Evolutionary conservation across 2,797 vertebrate genomes (phyloP).

Genomic region (Discoglossus pictus): DNA sequence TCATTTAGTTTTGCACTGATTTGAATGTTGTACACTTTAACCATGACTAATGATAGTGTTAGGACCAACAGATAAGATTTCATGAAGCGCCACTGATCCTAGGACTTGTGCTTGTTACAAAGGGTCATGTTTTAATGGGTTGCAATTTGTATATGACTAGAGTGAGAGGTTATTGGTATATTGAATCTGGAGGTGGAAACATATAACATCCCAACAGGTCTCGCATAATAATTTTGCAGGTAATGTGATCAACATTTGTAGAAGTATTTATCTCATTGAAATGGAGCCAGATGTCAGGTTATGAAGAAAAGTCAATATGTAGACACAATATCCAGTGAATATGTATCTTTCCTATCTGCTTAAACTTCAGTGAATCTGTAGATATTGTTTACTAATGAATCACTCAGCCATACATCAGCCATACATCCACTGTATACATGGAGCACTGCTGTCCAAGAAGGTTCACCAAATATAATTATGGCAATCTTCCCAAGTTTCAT

Average conservation of each 20-base stretch:
- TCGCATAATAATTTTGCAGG: slow-evolving; percentile 27
- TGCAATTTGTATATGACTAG: background rate
- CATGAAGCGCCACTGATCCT: too few species aligned
- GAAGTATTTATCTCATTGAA: slow-evolving; percentile 25
- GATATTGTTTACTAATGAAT: background rate
- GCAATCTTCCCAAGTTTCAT: too few species aligned
- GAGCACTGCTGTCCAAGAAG: too few species aligned
- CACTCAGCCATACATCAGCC: background rate
- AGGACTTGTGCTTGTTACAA: too few species aligned
- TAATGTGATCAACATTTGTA: slow-evolving; percentile 11
- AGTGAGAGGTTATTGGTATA: too few species aligned
- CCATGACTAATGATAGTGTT: too few species aligned
- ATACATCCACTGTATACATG: too few species aligned
- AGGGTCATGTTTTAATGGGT: too few species aligned
- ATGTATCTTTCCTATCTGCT: background rate
- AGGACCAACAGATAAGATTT: too few species aligned
- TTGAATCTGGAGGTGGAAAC: background rate
- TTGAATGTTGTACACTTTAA: too few species aligned
- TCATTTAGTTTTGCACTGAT: too few species aligned
- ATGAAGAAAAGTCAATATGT: slow-evolving; percentile 10
- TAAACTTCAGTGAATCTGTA: background rate
- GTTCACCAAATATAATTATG: too few species aligned
- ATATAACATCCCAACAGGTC: background rate
- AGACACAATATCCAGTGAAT: background rate
- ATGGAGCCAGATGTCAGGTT: background rate